A percentile compares a stretch with the other conserved stretches of the same genome.
Conservation (phyloP, 2,888 invertebrate species). For the Drosophila pseudotakahashii region DNA sequence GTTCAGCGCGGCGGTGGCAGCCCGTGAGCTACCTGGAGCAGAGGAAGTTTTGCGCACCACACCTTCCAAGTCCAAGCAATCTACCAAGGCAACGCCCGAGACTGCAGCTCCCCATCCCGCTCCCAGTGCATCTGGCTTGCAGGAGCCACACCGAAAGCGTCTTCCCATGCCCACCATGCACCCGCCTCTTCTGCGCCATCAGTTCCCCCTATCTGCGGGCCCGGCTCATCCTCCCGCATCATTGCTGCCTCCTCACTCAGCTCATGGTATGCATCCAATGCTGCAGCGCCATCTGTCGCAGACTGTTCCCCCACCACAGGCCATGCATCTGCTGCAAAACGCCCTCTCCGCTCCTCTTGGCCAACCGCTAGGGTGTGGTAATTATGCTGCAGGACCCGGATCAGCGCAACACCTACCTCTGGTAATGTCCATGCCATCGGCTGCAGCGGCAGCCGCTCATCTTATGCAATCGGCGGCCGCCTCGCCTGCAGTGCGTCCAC, state of each 20-base stretch:
- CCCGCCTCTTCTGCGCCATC: constrained; percentile 82
- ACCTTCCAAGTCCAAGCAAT: constrained; percentile 48
- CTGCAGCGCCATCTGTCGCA: constrained; percentile 73
- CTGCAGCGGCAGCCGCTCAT: constrained; percentile 63
- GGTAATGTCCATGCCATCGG: constrained; percentile 64
- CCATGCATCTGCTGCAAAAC: constrained; percentile 80
- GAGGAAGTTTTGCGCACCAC: constrained; percentile 77
- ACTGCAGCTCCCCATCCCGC: constrained; percentile 28
- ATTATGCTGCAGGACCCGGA: constrained; percentile 49
- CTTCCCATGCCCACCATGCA: constrained; percentile 83
- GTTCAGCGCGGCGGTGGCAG: constrained; percentile 86
- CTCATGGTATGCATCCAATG: constrained; percentile 69
- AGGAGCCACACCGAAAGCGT: constrained; percentile 83
- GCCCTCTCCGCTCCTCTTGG: constrained; percentile 82
- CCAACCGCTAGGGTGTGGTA: constrained; percentile 73
- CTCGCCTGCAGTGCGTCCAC: constrained; percentile 52
- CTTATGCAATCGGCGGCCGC: constrained; percentile 64
- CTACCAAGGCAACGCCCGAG: constrained; percentile 37
- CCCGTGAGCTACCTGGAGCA: constrained; percentile 85
- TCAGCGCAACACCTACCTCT: constrained; percentile 60
- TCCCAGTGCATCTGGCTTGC: constrained; percentile 81
- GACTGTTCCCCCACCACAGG: constrained; percentile 65
- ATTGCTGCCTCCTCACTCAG: constrained; percentile 58
- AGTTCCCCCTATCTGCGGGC: constrained; percentile 63
- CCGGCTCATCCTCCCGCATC: constrained; percentile 54